A percentile compares a stretch with the other conserved stretches of the same genome.
These are phyloP conservation scores for Amphipyra tragopoginis DNA, from an alignment of 2,888 invertebrate genomes.

Conservation along the genomic window DNA sequence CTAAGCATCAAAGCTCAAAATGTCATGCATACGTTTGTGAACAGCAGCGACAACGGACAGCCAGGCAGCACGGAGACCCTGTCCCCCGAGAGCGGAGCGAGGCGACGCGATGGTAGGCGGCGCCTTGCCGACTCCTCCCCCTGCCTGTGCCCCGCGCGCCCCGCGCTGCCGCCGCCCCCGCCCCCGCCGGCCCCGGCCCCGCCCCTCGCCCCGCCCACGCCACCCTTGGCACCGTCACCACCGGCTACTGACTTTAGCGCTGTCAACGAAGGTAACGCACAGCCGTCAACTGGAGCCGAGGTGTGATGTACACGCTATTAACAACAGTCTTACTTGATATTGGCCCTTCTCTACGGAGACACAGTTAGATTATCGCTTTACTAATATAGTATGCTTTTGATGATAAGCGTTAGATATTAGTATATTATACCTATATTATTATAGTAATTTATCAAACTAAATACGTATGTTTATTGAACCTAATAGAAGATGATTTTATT, in stretches of 20 bases:
- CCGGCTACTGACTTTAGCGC: conserved; percentile 83
- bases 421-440: neutral
- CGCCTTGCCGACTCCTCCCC: conserved; percentile 81
- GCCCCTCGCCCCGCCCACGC: conserved; percentile 37
- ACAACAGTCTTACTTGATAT: neutral
- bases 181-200: conserved; percentile 67
- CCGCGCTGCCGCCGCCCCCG: conserved; percentile 77
- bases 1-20: neutral
- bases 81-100: conserved; percentile 63
- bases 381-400: conserved; percentile 38
- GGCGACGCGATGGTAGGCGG: conserved; percentile 72
- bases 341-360: conserved; percentile 4
- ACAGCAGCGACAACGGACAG: conserved; percentile 84
- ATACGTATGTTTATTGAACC: too few relatives aligned
- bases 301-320: conserved; percentile 34
- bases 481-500: too few relatives aligned
- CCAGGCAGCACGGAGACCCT: conserved; percentile 80
- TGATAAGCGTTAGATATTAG: conserved; percentile 16
- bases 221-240: conserved; percentile 38
- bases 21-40: conserved; percentile 49
- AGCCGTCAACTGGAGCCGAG: conserved; percentile 78
- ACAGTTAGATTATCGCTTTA: conserved; percentile 40
- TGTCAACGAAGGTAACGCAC: conserved; percentile 87
- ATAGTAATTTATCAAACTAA: too few relatives aligned
- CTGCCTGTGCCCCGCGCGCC: conserved; percentile 79